Conservation (phyloP, 2,888 invertebrate species). For the Drymonia ruficornis region DNA sequence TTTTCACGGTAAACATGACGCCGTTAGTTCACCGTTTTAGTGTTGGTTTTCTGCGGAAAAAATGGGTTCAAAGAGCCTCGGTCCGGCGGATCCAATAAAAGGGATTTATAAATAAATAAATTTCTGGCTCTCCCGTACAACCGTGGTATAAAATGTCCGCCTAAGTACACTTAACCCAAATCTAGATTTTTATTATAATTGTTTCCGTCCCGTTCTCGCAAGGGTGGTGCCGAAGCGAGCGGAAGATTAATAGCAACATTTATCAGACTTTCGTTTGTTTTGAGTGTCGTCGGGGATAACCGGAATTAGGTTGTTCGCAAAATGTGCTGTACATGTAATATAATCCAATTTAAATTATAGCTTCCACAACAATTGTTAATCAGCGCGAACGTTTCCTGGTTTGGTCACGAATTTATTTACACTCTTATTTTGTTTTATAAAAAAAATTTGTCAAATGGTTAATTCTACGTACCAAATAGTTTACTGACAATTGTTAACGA, state of each 20-base stretch:
- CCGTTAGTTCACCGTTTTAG: slow-evolving; percentile 17
- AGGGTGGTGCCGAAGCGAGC: slow-evolving; percentile 53
- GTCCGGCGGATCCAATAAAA: slow-evolving; percentile 23
- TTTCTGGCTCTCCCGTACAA: slow-evolving; percentile 26
- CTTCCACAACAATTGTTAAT: slow-evolving; percentile 32
- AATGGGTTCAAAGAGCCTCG: slow-evolving; percentile 9
- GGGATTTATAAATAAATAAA: slow-evolving; percentile 30
- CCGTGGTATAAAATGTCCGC: slow-evolving; percentile 30
- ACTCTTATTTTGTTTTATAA: not conserved
- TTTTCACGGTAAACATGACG: slow-evolving; percentile 15
- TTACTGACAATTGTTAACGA: no score
- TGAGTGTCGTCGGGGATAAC: slow-evolving; percentile 73
- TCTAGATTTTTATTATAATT: slow-evolving; percentile 59
- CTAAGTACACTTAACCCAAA: slow-evolving; percentile 52
- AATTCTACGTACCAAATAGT: no score
- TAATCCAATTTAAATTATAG: slow-evolving; percentile 72
- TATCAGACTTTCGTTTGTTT: slow-evolving; percentile 80
- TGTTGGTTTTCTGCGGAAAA: slow-evolving; percentile 14
- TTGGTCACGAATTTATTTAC: not conserved
- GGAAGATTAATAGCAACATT: slow-evolving; percentile 75
- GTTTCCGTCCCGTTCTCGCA: slow-evolving; percentile 55
- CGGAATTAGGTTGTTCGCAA: slow-evolving; percentile 72
- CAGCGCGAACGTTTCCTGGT: slow-evolving; percentile 18
- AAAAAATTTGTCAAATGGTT: no score
- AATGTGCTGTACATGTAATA: slow-evolving; percentile 65